phyloP scores from a whole-genome alignment of 1,140 invertebrate genomes.

The Mactra quadrangularis region DNA sequence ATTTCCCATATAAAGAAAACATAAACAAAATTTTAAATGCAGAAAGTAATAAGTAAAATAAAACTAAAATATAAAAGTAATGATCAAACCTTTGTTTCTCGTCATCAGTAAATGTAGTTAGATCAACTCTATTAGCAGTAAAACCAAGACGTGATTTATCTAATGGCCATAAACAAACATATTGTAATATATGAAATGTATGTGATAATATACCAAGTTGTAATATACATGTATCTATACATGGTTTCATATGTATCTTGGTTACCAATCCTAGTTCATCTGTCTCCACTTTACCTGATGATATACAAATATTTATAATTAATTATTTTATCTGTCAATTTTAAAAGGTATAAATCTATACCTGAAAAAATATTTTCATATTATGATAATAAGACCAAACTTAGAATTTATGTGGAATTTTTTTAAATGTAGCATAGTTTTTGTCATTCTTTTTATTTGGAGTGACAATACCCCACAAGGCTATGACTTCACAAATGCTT shows the following conservation, averaged over 20 bases:
- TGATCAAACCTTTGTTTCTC: slow-evolving; percentile 64
- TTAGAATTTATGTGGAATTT: too few species aligned
- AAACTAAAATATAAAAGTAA: too few species aligned
- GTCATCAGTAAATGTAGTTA: slow-evolving; percentile 63
- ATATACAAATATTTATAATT: background rate
- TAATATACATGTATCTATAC: slow-evolving; percentile 53
- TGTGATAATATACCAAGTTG: slow-evolving; percentile 58
- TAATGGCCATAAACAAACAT: slow-evolving; percentile 67
- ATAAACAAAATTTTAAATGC: too few species aligned
- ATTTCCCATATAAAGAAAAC: too few species aligned
- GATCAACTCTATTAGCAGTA: slow-evolving; percentile 58
- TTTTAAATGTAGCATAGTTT: too few species aligned
- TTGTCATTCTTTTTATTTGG: too few species aligned
- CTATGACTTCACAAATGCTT: too few species aligned
- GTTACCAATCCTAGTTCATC: slow-evolving; percentile 54
- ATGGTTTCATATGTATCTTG: slow-evolving; percentile 59
- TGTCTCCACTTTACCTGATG: slow-evolving; percentile 62
- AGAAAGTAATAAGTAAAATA: too few species aligned
- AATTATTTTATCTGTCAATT: too few species aligned
- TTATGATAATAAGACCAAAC: background rate
- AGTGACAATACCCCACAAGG: too few species aligned
- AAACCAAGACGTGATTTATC: slow-evolving; percentile 65
- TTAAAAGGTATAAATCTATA: too few species aligned
- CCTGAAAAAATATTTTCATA: too few species aligned
- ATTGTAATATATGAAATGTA: slow-evolving; percentile 58